Base-by-base conservation (phyloP, 2,797 vertebrate species). In the Mionectes olivaceus region DNA sequence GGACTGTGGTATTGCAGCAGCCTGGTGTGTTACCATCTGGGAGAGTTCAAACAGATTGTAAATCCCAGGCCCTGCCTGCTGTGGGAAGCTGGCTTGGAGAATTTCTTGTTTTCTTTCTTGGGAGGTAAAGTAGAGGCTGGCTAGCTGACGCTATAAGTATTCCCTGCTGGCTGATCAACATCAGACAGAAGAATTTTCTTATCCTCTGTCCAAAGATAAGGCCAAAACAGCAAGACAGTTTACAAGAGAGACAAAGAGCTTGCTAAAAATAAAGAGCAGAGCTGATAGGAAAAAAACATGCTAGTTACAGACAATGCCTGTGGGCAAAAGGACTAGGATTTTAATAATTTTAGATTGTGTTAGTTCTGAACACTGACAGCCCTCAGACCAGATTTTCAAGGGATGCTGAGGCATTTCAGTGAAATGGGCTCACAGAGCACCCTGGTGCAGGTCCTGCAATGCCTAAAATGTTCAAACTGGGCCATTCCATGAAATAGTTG, bases 31-130 rank as follows among this genome's bases (percentile, higher is more conserved):
- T 92, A 60, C 91, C 94, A 91, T 94, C 93, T 97, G 97, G 85
- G 68, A 95, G 56, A 94, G 89, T 97, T 97, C 97, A 97, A 85
- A 93, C 43, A 73, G 82, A 63, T 60, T 94, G 94, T 95, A 91
- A 97, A 91, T 88, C 92, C 79, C 80, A 83, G 94, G 81, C 91
- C 83, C 94, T 94, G 64, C 89, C 79, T 94, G 86, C 84, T 97
- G 83, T 70, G 71, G 78, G 93, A 97, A 87, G 75, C 94, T 94
- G 84, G 43, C 87, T 92, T 93, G 56, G 95, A 97, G 90, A 95
- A 93, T 95, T 89, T 88, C 93, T 94, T 96, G 88, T 96, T 98
- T 97, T 97, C 87, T 96, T 98, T 96, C 95, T 96, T 93, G 87
- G 92, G 89, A 97, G 89, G 88, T 94, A 94, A 79, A 92, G 52